A percentile compares a stretch with the other conserved stretches of the same genome.
phyloP scores from a whole-genome alignment of 2,888 invertebrate species.

The Merodon equestris region DNA sequence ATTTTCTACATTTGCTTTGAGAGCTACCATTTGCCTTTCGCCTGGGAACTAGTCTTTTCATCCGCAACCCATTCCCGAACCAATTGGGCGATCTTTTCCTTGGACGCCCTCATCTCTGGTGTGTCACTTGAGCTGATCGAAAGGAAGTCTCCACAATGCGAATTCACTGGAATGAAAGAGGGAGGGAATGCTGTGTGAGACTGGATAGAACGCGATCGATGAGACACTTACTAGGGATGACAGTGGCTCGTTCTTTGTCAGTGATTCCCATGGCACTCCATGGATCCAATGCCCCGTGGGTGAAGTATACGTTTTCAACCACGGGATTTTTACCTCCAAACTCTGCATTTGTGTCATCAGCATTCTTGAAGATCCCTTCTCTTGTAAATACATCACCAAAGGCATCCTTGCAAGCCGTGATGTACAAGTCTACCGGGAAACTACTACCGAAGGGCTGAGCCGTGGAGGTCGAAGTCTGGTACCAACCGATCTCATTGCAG shows the following conservation, averaged over 20 bases:
- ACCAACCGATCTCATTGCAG: slow-evolving; percentile 92
- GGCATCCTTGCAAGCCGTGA: slow-evolving; percentile 73
- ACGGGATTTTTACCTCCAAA: slow-evolving; percentile 79
- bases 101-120: slow-evolving; percentile 74
- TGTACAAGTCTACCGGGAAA: slow-evolving; percentile 74
- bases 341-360: slow-evolving; percentile 77
- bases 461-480: slow-evolving; percentile 84
- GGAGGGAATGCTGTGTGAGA: too few relatives aligned
- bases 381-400: slow-evolving; percentile 73
- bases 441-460: slow-evolving; percentile 81
- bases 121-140: slow-evolving; percentile 74
- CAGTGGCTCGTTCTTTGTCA: slow-evolving; percentile 72
- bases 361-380: slow-evolving; percentile 71
- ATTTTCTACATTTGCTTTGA: too few relatives aligned
- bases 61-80: slow-evolving; percentile 73
- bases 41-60: too few relatives aligned
- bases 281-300: slow-evolving; percentile 81
- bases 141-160: slow-evolving; percentile 75
- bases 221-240: slow-evolving; percentile 73
- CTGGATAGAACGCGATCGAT: too few relatives aligned
- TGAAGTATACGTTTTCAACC: slow-evolving; percentile 80
- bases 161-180: slow-evolving; percentile 73
- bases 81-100: slow-evolving; percentile 74
- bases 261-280: slow-evolving; percentile 80
- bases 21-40: too few relatives aligned